Conservation (phyloP, 2,113 vertebrate species). For the Petrocephalus zakoni region DNA sequence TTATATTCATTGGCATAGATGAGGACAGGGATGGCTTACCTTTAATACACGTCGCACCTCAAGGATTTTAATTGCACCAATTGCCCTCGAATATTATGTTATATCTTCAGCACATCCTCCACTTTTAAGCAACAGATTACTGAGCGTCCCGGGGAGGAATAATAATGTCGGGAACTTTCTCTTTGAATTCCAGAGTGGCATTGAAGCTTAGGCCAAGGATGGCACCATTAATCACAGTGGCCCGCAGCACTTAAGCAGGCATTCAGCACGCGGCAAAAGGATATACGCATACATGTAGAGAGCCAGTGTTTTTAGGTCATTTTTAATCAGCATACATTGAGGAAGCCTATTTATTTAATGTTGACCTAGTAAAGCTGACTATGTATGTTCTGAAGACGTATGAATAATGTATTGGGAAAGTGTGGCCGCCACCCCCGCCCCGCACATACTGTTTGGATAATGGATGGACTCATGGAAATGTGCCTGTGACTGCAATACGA, state of each 20-base stretch:
- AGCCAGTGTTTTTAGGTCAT: conserved; percentile 13
- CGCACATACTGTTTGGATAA: not conserved
- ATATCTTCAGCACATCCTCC: not conserved
- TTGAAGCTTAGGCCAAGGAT: conserved; percentile 43
- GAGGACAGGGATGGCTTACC: not conserved
- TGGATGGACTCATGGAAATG: not conserved
- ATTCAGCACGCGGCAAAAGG: conserved; percentile 50
- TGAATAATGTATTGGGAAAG: conserved; percentile 6
- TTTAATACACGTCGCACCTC: not conserved
- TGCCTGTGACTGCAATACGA: not conserved
- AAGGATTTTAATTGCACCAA: not conserved
- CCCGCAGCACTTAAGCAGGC: conserved; percentile 49
- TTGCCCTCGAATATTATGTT: not conserved
- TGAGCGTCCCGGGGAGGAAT: conserved; percentile 44
- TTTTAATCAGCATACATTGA: not conserved
- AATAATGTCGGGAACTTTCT: conserved; percentile 58
- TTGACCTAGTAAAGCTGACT: conserved; percentile 3
- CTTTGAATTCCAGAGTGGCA: conserved; percentile 15
- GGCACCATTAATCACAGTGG: conserved; percentile 54
- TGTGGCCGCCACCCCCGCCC: too few relatives aligned
- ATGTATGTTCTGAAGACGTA: not conserved
- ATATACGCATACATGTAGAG: conserved; percentile 23
- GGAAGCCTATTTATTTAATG: conserved; percentile 3
- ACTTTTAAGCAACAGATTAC: conserved; percentile 9
- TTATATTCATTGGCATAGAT: not conserved